Conservation (phyloP, 2,888 invertebrate genomes). For the Bedellia somnulentella region DNA sequence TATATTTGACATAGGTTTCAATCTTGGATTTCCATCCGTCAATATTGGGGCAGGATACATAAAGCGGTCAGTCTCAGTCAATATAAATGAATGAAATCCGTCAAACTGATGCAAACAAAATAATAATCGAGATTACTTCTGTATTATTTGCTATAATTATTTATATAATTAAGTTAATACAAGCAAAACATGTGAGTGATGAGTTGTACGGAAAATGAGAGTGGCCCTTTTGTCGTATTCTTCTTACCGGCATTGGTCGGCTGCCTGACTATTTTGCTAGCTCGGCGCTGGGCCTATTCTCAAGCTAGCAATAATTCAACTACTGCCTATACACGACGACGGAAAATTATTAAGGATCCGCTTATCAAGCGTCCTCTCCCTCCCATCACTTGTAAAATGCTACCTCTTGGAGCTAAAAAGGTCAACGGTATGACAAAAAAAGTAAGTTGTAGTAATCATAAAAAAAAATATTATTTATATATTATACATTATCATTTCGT, state of each 20-base stretch:
- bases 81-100: too few species aligned
- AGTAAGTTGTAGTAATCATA: too few species aligned
- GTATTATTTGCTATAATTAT: too few species aligned
- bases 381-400: slow-evolving; percentile 43
- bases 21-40: too few species aligned
- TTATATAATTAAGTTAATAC: too few species aligned
- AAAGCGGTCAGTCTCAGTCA: too few species aligned
- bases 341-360: slow-evolving; percentile 54
- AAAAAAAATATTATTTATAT: too few species aligned
- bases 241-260: slow-evolving; percentile 55
- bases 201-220: slow-evolving; percentile 62
- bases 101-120: too few species aligned
- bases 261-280: slow-evolving; percentile 53
- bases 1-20: too few species aligned
- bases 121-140: too few species aligned
- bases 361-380: slow-evolving; percentile 45
- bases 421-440: slow-evolving; percentile 32
- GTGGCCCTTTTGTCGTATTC: slow-evolving; percentile 59
- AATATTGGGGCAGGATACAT: too few species aligned
- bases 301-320: slow-evolving; percentile 46
- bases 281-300: slow-evolving; percentile 50
- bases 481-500: too few species aligned
- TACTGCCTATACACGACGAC: slow-evolving; percentile 49
- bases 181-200: slow-evolving; percentile 58
- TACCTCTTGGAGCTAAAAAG: slow-evolving; percentile 41